A percentile compares a stretch with the other conserved stretches of the same genome.
phyloP scores from a whole-genome alignment of 2,888 invertebrate species.

The Conistra vaccinii region DNA sequence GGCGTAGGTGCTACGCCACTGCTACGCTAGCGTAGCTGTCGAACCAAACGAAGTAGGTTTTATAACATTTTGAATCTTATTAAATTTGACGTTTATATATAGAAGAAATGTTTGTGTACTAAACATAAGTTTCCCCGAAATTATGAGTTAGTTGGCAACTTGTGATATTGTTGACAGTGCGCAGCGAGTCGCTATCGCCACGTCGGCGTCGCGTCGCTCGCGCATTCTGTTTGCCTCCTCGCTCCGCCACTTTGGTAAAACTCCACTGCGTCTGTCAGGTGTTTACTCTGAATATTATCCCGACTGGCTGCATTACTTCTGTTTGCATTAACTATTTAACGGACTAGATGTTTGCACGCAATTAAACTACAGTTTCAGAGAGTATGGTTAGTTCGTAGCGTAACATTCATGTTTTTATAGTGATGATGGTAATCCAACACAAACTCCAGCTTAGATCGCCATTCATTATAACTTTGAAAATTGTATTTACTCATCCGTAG shows the following conservation, averaged over 20 bases:
- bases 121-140: slow-evolving; percentile 26
- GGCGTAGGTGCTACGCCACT: not conserved
- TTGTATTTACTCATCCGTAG: slow-evolving; percentile 29
- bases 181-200: slow-evolving; percentile 24
- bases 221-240: slow-evolving; percentile 74
- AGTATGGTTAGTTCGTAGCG: slow-evolving; percentile 20
- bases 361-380: slow-evolving; percentile 72
- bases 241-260: slow-evolving; percentile 78
- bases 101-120: not conserved
- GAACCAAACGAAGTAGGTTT: not conserved
- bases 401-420: slow-evolving; percentile 23
- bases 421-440: slow-evolving; percentile 8
- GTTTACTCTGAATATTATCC: slow-evolving; percentile 83
- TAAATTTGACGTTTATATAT: not conserved
- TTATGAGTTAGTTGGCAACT: slow-evolving; percentile 38
- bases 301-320: slow-evolving; percentile 70
- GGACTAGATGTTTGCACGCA: slow-evolving; percentile 74
- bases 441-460: not conserved
- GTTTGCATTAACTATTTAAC: slow-evolving; percentile 75
- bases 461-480: slow-evolving; percentile 30
- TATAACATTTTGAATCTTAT: not conserved
- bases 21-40: not conserved
- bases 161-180: slow-evolving; percentile 54
- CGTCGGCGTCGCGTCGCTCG: slow-evolving; percentile 48
- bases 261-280: slow-evolving; percentile 84